Evolutionary conservation across 2,797 vertebrate genomes (phyloP), one percentile per base, ranked within the genome.

Genomic region (Chelon labrosus): DNA sequence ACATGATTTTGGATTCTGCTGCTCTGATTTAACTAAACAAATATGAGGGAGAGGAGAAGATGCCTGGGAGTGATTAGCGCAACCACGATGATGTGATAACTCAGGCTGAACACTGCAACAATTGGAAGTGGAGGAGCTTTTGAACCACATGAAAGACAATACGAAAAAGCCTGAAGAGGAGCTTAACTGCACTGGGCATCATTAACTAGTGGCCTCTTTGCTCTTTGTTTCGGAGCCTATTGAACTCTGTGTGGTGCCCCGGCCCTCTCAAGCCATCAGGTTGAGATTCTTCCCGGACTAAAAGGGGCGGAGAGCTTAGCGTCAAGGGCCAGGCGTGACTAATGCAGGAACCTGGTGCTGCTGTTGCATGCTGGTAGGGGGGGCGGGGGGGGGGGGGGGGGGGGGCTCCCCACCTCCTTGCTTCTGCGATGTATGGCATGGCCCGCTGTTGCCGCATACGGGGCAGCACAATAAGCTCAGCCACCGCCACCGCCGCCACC

Each of bases 191-290:
- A 50, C 77, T 13, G 73, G 60, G 82, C 91, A 89, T 93, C 88
- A 93, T 93, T 91, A 92, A 92, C 88, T 67, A 84, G 85, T 69
- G 85, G 87, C 89, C 83, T 86, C 88, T 87, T 73, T 63, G 80
- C 88, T 88, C 89, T 93, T 93, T 94, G 93, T 94, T 86, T 91
- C 84, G 51, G 58, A 70, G 80, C 70, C 86, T 77, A 82, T 89
- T 93, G 91, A 92, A 90, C 82, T 77, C 72, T n/a, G n/a, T 57
- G 76, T 69, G 70, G 83, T 42, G 73, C 90, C 85, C 70, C 65
- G 72, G 73, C 75, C 83, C 84, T 83, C 85, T 80, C 70, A 55
- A 75, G 62, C 77, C 57, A 0, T 46, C 65, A 70, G 65, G 49
- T 50, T 60, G 77, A 72, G 84, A 77, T 80, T 82, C 85, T 89